Conservation (phyloP, 2,888 invertebrate genomes). For the Apantesis nais region DNA sequence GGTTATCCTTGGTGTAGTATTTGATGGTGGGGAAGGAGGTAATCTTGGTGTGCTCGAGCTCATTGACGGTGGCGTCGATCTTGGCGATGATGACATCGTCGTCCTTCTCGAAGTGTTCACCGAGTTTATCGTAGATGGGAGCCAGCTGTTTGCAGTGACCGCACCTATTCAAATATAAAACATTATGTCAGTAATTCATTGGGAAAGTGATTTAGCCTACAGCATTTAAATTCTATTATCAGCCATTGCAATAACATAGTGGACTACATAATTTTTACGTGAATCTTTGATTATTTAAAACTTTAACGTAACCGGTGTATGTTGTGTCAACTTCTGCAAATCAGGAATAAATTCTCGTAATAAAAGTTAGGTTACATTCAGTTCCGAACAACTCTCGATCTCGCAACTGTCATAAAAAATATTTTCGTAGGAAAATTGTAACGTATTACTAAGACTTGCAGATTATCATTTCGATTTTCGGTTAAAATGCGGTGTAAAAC, state of each 20-base stretch:
- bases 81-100: slow-evolving; percentile 96
- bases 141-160: slow-evolving; percentile 99
- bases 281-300: no score
- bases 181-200: neutral
- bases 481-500: no score
- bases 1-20: slow-evolving; percentile 97
- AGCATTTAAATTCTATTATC: neutral
- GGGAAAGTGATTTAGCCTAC: neutral
- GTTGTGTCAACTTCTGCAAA: no score
- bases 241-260: neutral
- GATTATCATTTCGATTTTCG: no score
- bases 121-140: slow-evolving; percentile 98
- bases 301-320: no score
- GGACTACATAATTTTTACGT: no score
- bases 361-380: no score
- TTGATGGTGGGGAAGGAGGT: slow-evolving; percentile 98
- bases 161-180: slow-evolving; percentile 81
- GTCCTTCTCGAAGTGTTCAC: slow-evolving; percentile 95
- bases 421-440: no score
- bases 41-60: slow-evolving; percentile 97
- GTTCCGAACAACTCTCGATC: no score
- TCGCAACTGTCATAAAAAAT: no score
- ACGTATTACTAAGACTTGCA: no score
- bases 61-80: slow-evolving; percentile 99
- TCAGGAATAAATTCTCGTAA: no score